Evolutionary conservation across 2,797 vertebrate species (phyloP).

Genomic region (Notolepis coatsorum): DNA sequence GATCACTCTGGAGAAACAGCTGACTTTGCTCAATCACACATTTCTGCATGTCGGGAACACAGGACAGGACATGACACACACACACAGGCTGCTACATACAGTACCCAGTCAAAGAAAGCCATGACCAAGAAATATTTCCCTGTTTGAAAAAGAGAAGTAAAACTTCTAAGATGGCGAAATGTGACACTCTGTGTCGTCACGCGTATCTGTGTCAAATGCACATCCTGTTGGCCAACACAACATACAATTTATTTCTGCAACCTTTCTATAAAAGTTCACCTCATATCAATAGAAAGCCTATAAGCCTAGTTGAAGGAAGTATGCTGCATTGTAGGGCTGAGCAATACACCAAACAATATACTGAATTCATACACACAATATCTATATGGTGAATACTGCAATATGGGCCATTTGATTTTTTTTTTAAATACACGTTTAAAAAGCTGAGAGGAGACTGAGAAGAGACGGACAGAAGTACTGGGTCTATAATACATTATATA

Average conservation of each 20-base stretch:
- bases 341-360: too few relatives aligned
- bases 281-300: too few relatives aligned
- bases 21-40: conserved; percentile 4
- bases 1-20: conserved; percentile 5
- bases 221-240: conserved; percentile 64
- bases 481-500: too few relatives aligned
- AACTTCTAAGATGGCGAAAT: conserved; percentile 54
- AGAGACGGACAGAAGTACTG: too few relatives aligned
- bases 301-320: too few relatives aligned
- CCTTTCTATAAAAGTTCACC: too few relatives aligned
- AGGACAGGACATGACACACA: conserved; percentile 8
- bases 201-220: conserved; percentile 36
- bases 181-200: not conserved
- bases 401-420: too few relatives aligned
- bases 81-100: conserved; percentile 12
- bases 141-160: conserved; percentile 57
- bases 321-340: too few relatives aligned
- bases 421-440: too few relatives aligned
- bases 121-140: not conserved
- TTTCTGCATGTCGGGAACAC: not conserved
- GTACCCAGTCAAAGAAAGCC: not conserved
- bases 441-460: too few relatives aligned
- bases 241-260: not conserved
- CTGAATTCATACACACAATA: too few relatives aligned
- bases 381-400: too few relatives aligned